phyloP scores from a whole-genome alignment of 1,140 invertebrate genomes.

The Manduca sexta region DNA sequence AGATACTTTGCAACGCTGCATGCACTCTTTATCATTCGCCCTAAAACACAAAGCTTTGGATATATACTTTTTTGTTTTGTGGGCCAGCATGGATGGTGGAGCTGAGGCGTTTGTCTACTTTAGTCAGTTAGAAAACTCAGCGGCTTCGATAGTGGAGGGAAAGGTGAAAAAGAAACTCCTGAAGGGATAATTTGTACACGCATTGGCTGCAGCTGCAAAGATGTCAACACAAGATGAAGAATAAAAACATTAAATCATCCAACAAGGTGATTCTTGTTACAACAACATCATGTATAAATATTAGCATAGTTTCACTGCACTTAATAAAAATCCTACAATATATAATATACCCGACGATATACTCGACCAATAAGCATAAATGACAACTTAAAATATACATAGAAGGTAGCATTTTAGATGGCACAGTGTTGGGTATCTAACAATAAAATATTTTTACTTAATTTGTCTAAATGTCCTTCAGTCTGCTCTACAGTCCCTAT shows the following conservation, averaged over 20 bases:
- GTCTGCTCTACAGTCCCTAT: no score
- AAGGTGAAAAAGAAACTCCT: slow-evolving; percentile 8
- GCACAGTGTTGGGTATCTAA: background rate
- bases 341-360: no score
- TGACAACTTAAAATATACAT: background rate
- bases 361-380: no score
- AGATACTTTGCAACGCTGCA: slow-evolving; percentile 59
- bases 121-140: background rate
- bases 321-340: no score
- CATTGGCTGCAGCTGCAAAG: background rate
- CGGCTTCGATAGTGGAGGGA: slow-evolving; percentile 1
- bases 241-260: slow-evolving; percentile 21
- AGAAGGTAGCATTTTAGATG: background rate
- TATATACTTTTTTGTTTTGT: slow-evolving; percentile 14
- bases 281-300: slow-evolving; percentile 25
- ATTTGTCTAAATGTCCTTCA: no score
- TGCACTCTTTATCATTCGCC: slow-evolving; percentile 71
- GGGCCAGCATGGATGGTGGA: background rate
- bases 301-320: no score
- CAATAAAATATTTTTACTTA: no score
- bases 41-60: slow-evolving; percentile 46
- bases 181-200: background rate
- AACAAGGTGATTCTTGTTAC: slow-evolving; percentile 22
- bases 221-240: slow-evolving; percentile 23
- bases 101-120: background rate